Conservation (phyloP, 2,888 invertebrate species). For the Plusia festucae region DNA sequence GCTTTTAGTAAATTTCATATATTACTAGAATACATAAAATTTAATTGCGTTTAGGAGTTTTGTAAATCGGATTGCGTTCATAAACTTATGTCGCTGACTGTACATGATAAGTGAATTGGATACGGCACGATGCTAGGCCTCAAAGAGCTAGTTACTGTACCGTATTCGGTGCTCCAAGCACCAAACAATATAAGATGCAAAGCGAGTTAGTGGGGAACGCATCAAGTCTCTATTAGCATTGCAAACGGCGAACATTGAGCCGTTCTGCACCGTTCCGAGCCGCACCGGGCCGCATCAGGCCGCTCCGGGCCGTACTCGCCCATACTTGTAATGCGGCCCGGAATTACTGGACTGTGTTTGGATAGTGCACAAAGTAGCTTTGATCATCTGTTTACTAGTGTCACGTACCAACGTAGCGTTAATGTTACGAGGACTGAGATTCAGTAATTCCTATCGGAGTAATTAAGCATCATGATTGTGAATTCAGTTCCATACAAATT, state of each 20-base stretch:
- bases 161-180: not conserved
- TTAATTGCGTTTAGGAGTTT: no score
- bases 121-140: constrained; percentile 16
- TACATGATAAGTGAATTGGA: not conserved
- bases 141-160: constrained; percentile 45
- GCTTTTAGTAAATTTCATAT: no score
- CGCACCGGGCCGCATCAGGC: not conserved
- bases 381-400: constrained; percentile 14
- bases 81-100: no score
- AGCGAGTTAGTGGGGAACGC: constrained; percentile 52
- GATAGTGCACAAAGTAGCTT: constrained; percentile 9
- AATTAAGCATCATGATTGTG: not conserved
- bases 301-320: constrained; percentile 22
- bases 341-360: constrained; percentile 27
- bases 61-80: no score
- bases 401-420: not conserved
- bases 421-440: not conserved
- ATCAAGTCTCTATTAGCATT: constrained; percentile 59
- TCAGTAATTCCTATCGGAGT: not conserved
- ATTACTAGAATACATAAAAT: no score
- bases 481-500: no score
- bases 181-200: constrained; percentile 60
- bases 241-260: constrained; percentile 54
- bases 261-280: constrained; percentile 19
- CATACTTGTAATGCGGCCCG: not conserved